Conservation (phyloP, 2,113 vertebrate species). For the Rhea americana region DNA sequence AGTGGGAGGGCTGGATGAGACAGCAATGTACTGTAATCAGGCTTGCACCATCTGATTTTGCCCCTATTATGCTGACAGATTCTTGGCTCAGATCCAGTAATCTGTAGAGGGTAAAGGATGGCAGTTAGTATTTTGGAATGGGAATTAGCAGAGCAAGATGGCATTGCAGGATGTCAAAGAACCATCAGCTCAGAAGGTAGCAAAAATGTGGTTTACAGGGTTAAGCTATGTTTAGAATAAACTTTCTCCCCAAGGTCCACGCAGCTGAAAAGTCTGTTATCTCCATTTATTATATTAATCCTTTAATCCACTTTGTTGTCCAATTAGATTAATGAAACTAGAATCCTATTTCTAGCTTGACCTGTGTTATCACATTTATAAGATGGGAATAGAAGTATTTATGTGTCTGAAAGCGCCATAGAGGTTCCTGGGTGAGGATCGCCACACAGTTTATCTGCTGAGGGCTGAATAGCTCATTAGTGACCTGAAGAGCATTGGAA, state of each 20-base stretch:
- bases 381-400: slow-evolving; percentile 37
- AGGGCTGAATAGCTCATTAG: slow-evolving; percentile 43
- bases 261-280: slow-evolving; percentile 49
- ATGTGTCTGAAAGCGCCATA: neutral
- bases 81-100: slow-evolving; percentile 45
- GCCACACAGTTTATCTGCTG: neutral
- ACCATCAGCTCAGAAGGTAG: slow-evolving; percentile 13
- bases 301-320: slow-evolving; percentile 62
- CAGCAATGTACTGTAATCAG: slow-evolving; percentile 44
- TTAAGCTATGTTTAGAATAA: slow-evolving; percentile 37
- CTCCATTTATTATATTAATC: slow-evolving; percentile 58
- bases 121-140: slow-evolving; percentile 57
- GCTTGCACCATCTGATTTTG: slow-evolving; percentile 42
- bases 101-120: slow-evolving; percentile 30
- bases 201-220: slow-evolving; percentile 35
- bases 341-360: slow-evolving; percentile 47
- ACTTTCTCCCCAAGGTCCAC: neutral
- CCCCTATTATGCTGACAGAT: slow-evolving; percentile 44
- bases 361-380: slow-evolving; percentile 29
- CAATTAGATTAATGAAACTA: slow-evolving; percentile 61
- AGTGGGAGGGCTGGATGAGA: slow-evolving; percentile 43
- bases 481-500: slow-evolving; percentile 32
- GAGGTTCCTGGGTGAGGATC: neutral
- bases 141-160: slow-evolving; percentile 31
- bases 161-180: slow-evolving; percentile 24